These are phyloP conservation scores for Glossophaga mutica DNA, from an alignment of 2,797 vertebrate species.

Conservation along the genomic window DNA sequence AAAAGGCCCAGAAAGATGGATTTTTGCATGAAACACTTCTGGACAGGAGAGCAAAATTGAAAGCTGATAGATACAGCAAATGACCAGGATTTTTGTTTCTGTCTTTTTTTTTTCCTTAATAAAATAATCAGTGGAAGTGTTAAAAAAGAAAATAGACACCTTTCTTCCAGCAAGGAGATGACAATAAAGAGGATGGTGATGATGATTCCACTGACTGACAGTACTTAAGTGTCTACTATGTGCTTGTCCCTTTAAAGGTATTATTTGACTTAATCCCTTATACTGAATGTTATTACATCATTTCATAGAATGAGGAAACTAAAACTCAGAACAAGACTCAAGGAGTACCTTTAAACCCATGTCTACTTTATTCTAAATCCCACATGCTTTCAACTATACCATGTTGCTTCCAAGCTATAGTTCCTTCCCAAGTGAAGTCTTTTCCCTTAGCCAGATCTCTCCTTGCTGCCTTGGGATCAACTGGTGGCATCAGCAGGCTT, in stretches of 20 bases:
- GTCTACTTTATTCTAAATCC: background rate
- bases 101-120: conserved; percentile 23
- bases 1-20: conserved; percentile 92
- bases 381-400: background rate
- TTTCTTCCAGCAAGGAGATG: background rate
- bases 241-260: background rate
- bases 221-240: background rate
- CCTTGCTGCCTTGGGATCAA: background rate
- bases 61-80: conserved; percentile 98
- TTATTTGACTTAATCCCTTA: background rate
- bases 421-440: background rate
- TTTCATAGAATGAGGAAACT: background rate
- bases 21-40: conserved; percentile 95
- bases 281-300: background rate
- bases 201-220: background rate
- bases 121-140: background rate
- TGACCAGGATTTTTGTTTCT: conserved; percentile 76
- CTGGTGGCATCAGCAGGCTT: background rate
- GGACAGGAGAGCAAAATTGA: conserved; percentile 97
- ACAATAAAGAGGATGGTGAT: background rate
- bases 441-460: background rate
- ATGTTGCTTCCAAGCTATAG: background rate
- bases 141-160: too few species aligned
- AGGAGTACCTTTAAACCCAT: background rate
- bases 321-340: background rate